A percentile compares a stretch with the other conserved stretches of the same genome.
Conservation (phyloP, 2,113 vertebrate genomes). For the Petrocephalus microphthalmus region DNA sequence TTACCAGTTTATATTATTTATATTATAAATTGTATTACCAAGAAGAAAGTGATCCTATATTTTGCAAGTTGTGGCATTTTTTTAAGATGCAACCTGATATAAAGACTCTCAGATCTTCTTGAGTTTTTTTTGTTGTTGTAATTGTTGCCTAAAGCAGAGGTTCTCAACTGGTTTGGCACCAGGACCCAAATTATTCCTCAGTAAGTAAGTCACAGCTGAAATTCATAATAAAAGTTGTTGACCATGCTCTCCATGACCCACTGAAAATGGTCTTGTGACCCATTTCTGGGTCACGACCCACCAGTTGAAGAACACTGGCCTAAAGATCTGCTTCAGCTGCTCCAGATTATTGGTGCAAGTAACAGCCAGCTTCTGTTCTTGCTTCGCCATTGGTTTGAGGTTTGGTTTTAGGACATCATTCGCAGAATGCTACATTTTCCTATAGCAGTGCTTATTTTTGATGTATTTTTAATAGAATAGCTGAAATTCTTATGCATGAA, state of each 20-base stretch:
- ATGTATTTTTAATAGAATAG: background rate
- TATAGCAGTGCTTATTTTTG: background rate
- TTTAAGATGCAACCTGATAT: background rate
- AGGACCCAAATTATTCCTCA: background rate
- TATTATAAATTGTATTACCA: no score
- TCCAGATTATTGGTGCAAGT: background rate
- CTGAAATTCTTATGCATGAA: no score
- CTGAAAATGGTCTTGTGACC: background rate
- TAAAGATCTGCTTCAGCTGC: background rate
- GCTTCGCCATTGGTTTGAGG: background rate
- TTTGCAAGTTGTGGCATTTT: background rate
- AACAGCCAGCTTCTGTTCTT: background rate
- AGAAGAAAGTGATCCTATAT: no score
- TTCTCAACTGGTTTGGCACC: background rate
- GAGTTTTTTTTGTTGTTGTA: background rate
- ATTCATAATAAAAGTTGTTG: background rate
- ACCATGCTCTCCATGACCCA: background rate
- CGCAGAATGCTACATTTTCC: background rate
- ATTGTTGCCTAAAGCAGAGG: background rate
- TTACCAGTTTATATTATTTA: no score
- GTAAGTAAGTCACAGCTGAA: background rate
- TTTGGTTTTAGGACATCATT: background rate
- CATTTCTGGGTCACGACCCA: background rate
- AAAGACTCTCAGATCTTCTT: background rate
- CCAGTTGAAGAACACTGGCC: background rate